Evolutionary conservation across 2,797 vertebrate genomes (phyloP), one percentile per base, ranked within the genome.

Genomic region (Sardinella longiceps): DNA sequence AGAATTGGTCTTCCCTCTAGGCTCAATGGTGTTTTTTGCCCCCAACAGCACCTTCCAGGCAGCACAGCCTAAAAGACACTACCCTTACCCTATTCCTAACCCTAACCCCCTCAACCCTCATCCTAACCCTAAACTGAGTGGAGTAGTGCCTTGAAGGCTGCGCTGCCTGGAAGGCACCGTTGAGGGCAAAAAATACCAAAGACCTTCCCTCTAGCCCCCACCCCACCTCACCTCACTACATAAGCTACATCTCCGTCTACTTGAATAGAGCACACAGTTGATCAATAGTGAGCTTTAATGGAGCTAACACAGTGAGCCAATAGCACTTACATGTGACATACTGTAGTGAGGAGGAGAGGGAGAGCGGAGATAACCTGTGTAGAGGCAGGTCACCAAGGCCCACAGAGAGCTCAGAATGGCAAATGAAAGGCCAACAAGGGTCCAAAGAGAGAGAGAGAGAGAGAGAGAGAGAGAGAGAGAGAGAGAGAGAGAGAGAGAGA

Each of bases 221-320:
- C 45, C 53, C 53, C 53, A 7, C 20, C 53, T 0, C 15, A 18
- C 58, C 25, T 7, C 28, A 30, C 9, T 10, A n/a, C n/a, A n/a
- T n/a, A n/a, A n/a, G n/a, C 25, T 63, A 37, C 37, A 66, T 20
- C 66, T 39, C 28, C 30, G n/a, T 20, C 53, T 15, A 30, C 51
- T 86, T 37, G 28, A 80, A 80, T 20, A 80, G 37, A 82, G 33
- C 56, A n/a, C n/a, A 39, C 30, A 63, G 28, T 48, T 66, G 83
- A 88, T 88, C 88, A 50, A 86, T 88, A 82, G 3, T 14, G 46
- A 37, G 80, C 63, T 82, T 87, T 82, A 81, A 84, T 86, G 82
- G 70, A 48, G 60, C 43, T 28, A 10, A 80, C 60, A 82, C 5
- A 63, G 14, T n/a, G 30, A 28, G 70, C 50, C 86, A 74, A 87